Base-by-base conservation (phyloP, 1,140 invertebrate species). In the Uloborus diversus region DNA sequence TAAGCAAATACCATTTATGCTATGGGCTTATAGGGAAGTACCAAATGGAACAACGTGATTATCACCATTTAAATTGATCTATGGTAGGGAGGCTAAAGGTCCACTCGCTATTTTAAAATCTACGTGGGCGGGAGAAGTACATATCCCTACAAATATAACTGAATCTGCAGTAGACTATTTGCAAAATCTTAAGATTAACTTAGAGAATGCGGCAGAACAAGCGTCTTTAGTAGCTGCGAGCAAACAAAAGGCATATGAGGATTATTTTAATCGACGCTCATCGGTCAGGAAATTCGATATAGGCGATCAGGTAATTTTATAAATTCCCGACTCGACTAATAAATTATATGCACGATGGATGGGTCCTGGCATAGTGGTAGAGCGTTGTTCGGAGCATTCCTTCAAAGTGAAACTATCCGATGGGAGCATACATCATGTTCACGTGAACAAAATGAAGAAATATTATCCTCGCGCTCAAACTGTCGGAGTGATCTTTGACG, bases 1-100 rank as follows among this genome's bases (percentile, higher is more conserved):
- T 23, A 30, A 20, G 0, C 20, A 42, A 47, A 47, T 68, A 30
- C 25, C 65, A 2, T 69, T 35, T 14, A 20, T 79, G 3, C n/a
- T 79, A 4, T 79, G 76, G 76, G 64, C 62, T 1, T 59, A 59
- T 7, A 0, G 64, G 9, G 75, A 79, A 35, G 42, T 57, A 9
- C 61, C 33, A 13, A 53, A 57, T 28, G 23, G 20, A 3, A 37
- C 17, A 2, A 79, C 35, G 0, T 53, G 65, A 20, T 51, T 69
- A 13, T 5, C 47, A 14, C 76, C 53, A 23, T 68, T 47, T 25
- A 27, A 68, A 28, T 32, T 79, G 1, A 3, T 69, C 1, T 69
- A 79, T 35, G 65, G 64, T 7, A 4, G 37, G 2, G n/a, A 62
- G 17, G 30, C 61, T 9, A 23, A 49, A 35, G 61, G 49, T 27